Base-by-base conservation (phyloP, 2,888 invertebrate species). In the Xiphydria camelus region DNA sequence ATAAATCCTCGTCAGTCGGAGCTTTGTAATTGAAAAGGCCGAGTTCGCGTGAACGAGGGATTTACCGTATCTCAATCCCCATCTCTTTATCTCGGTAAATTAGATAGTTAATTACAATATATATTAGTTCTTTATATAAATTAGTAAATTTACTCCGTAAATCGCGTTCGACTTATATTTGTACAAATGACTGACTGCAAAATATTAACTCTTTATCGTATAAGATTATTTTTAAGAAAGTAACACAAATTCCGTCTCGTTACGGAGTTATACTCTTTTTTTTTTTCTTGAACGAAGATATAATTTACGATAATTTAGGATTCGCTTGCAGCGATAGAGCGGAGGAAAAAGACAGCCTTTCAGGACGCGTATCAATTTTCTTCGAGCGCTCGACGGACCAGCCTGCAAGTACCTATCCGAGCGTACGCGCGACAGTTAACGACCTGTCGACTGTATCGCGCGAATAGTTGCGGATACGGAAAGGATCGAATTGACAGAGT, bases 121-220 rank as follows among this genome's bases (percentile, higher is more conserved):
- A 36, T 51, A 45, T 43, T 53, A 54, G 54, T 39, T 42, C 31
- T 44, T 40, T 47, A 53, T 53, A 53, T 50, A 66, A 65, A 66
- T 64, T 62, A 63, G 53, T 60, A 57, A 53, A 62, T 57, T 62
- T 50, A 53, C 48, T 57, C 58, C 53, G 46, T 61, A 59, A 59
- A 49, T 62, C 58, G 54, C 44, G 51, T 59, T 57, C 53, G 29
- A 59, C 57, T 62, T 61, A 58, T 57, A 62, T 70, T 69, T 70
- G 64, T 70, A 70, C 68, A 69, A 60, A 61, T 68, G 61, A 61
- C 62, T 66, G 53, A 58, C 34, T 58, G 52, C 38, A 29, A 29
- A n/a, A n/a, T n/a, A n/a, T n/a, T n/a, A n/a, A n/a, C n/a, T n/a
- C n/a, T n/a, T n/a, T n/a, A n/a, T n/a, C n/a, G n/a, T n/a, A n/a